Percentiles rank a stretch among this genome's conserved stretches.
These are phyloP conservation scores for Anhinga anhinga DNA, from an alignment of 2,113 vertebrate species.

Conservation along the genomic window DNA sequence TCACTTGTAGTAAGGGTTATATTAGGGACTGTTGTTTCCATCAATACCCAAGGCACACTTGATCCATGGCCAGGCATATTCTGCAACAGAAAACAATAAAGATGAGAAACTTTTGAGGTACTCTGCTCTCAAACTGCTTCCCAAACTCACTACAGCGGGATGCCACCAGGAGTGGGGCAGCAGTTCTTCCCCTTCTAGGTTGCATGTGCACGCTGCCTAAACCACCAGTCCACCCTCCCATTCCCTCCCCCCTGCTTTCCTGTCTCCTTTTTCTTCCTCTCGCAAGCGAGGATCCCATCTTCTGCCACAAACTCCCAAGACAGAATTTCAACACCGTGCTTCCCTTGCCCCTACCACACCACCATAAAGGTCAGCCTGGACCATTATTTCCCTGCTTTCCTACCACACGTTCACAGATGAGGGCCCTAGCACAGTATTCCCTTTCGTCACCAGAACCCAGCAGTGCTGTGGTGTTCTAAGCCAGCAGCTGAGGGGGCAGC, in stretches of 20 bases:
- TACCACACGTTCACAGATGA: not conserved
- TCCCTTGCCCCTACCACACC: not conserved
- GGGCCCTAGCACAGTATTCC: not conserved
- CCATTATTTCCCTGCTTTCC: not conserved
- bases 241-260: not conserved
- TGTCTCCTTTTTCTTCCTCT: not conserved
- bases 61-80: slow-evolving; percentile 71
- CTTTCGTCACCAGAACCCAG: not conserved
- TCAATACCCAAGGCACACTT: slow-evolving; percentile 71
- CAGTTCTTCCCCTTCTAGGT: not conserved
- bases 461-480: not conserved
- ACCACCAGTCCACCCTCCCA: not conserved
- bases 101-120: not conserved
- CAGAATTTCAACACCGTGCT: not conserved
- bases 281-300: not conserved
- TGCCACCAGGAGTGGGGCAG: not conserved
- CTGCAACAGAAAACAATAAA: slow-evolving; percentile 54
- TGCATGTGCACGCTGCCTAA: not conserved
- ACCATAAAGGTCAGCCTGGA: not conserved
- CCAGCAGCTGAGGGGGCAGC: not conserved
- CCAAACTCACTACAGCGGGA: not conserved
- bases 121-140: not conserved
- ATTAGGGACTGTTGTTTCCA: not conserved
- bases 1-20: not conserved
- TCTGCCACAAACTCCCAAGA: not conserved